Evolutionary conservation across 2,888 invertebrate genomes (phyloP).

Genomic region (Pristionchus japonicus): DNA sequence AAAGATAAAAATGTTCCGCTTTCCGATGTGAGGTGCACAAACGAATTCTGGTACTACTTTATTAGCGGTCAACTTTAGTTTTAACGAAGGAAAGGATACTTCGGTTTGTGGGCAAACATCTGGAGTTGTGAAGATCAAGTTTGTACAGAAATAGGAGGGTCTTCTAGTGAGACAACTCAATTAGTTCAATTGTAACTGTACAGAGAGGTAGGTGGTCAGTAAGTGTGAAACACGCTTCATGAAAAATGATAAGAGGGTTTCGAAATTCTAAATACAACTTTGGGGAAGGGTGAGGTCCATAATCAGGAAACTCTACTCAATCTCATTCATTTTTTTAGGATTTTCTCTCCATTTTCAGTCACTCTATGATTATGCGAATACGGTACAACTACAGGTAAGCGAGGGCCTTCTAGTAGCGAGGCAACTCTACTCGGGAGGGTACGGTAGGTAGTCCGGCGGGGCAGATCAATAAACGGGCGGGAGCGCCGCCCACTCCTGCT

Average conservation of each 20-base stretch:
- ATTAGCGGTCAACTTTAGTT: too few relatives aligned
- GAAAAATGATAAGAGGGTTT: too few relatives aligned
- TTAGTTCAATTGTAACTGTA: background rate
- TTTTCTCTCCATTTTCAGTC: background rate
- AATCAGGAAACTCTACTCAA: constrained; percentile 3
- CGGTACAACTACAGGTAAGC: background rate
- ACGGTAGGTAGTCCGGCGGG: background rate
- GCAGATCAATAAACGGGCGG: constrained; percentile 28
- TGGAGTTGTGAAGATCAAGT: background rate
- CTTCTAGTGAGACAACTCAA: constrained; percentile 14
- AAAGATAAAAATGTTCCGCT: too few relatives aligned
- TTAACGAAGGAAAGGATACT: too few relatives aligned
- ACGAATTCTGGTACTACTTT: too few relatives aligned
- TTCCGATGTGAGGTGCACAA: too few relatives aligned
- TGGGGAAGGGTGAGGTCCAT: background rate
- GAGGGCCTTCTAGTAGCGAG: constrained; percentile 9
- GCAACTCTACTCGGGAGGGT: background rate
- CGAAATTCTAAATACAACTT: background rate
- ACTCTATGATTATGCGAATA: background rate
- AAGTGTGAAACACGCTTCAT: background rate
- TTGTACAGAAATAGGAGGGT: background rate
- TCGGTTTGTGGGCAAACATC: background rate
- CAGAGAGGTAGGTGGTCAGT: background rate
- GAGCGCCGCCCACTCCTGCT: background rate
- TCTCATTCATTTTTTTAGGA: background rate